Conservation (phyloP, 2,113 vertebrate genomes). For the Brachyhypopomus gauderio region DNA sequence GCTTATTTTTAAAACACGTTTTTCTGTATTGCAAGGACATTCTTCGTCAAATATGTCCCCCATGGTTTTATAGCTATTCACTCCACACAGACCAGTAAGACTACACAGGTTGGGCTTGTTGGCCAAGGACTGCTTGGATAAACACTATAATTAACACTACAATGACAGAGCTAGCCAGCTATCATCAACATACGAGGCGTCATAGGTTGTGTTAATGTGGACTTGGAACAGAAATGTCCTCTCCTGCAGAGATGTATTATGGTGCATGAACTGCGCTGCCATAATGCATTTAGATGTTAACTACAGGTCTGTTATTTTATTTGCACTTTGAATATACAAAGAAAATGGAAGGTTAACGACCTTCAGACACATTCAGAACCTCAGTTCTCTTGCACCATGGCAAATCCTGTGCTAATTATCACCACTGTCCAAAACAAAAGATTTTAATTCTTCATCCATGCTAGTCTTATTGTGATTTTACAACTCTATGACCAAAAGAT, state of each 20-base stretch:
- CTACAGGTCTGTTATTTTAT: neutral
- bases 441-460: too few relatives aligned
- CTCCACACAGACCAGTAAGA: too few relatives aligned
- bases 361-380: neutral
- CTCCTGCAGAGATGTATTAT: neutral
- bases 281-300: neutral
- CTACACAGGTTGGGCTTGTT: neutral
- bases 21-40: too few relatives aligned
- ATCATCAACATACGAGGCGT: neutral
- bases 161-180: constrained; percentile 2
- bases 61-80: too few relatives aligned
- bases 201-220: neutral
- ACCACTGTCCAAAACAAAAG: too few relatives aligned
- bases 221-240: neutral
- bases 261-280: neutral
- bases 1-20: too few relatives aligned
- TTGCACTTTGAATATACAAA: neutral
- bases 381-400: too few relatives aligned
- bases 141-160: neutral
- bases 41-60: too few relatives aligned
- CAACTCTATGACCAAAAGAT: too few relatives aligned
- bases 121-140: neutral
- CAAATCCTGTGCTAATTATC: too few relatives aligned
- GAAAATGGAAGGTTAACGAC: too few relatives aligned
- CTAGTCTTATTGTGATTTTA: too few relatives aligned